Evolutionary conservation across 2,888 invertebrate genomes (phyloP).

Genomic region (Parthenolecanium corni): DNA sequence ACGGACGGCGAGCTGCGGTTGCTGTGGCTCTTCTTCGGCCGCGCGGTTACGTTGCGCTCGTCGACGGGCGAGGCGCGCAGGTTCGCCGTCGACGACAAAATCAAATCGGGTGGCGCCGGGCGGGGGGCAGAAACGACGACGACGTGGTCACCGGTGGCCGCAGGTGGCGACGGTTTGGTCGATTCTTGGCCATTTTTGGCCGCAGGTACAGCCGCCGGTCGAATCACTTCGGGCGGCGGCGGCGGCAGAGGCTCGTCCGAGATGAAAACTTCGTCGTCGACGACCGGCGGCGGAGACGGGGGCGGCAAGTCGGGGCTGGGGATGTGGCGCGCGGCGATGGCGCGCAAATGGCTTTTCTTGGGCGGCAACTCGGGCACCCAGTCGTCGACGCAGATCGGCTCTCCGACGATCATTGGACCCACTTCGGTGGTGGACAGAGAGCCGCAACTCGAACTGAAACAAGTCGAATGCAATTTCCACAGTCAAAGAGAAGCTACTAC

Average conservation of each 20-base stretch:
- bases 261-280: conserved; percentile 48
- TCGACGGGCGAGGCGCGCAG: no score
- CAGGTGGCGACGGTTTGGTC: background rate
- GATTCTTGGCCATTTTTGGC: background rate
- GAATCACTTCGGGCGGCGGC: conserved; percentile 42
- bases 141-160: background rate
- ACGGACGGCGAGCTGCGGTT: no score
- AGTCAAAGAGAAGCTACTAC: no score
- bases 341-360: conserved; percentile 57
- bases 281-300: conserved; percentile 50
- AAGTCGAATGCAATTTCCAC: no score
- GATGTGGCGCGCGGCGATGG: conserved; percentile 37
- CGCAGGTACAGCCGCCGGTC: background rate
- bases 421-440: conserved; percentile 47
- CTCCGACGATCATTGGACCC: conserved; percentile 51
- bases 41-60: background rate
- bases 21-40: background rate
- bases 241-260: conserved; percentile 55
- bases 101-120: background rate
- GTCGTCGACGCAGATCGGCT: conserved; percentile 52
- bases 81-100: background rate
- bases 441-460: conserved; percentile 44
- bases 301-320: conserved; percentile 47
- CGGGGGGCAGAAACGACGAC: background rate
- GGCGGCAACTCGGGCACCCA: conserved; percentile 66